Evolutionary conservation across 23 tunicate species (phyloP), one percentile per base, ranked within the genome.

Genomic region (Diplosoma virens): DNA sequence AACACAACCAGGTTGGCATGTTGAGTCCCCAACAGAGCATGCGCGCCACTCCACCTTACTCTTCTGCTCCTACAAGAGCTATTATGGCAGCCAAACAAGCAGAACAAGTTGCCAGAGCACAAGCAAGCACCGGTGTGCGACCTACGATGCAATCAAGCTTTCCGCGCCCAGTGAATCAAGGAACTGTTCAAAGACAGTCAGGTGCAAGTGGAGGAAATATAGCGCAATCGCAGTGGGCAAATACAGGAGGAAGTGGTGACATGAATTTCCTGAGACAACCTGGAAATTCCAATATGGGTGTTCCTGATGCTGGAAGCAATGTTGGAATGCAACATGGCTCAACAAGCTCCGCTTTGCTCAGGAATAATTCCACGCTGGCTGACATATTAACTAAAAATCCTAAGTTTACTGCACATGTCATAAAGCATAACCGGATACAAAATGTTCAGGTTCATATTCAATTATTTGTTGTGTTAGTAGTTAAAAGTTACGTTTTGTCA

Each of bases 81-180:
- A 79, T 90, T n/a, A 27, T 77, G 30, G 97, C 97, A 22, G 97
- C 97, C 1, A 73, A 84, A 66, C 89, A 83, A 47, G 97, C 97
- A 32, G 80, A 83, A 32, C 56, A 78, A 24, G 61, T 90, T 0
- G 97, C 97, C 41, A 50, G 79, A 23, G 82, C 79, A 3, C 88
- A 83, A 54, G 88, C 84, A 4, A 7, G 11, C 50, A 41, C 50
- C 14, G 61, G 61, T 9, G 23, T 18, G 5, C 17, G 61, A 6
- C 18, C 45, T 7, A 11, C 65, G 7, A 58, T 23, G 25, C 65
- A 58, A 25, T 17, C 75, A 3, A 26, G 54, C 22, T n/a, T 34
- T 36, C 32, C 14, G 52, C 75, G 55, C 3, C 75, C 52, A 6
- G 75, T 37, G 23, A 68, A 41, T 14, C 75, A 61, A 29, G 35